phyloP scores from a whole-genome alignment of 2,888 invertebrate genomes.

The Oithona nana region DNA sequence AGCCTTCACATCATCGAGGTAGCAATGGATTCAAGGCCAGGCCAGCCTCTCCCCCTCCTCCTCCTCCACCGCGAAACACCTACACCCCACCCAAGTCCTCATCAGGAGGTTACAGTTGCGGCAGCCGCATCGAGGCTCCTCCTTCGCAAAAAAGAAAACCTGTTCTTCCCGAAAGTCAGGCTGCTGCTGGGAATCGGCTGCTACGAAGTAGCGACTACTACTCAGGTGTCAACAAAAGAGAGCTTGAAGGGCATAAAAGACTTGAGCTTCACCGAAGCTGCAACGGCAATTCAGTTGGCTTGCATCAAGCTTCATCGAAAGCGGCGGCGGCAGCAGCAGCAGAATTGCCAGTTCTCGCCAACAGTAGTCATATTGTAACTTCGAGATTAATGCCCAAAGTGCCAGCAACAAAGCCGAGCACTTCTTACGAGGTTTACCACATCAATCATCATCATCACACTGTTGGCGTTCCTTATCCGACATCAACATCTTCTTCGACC shows the following conservation, averaged over 20 bases:
- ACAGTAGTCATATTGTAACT: no score
- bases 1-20: no score
- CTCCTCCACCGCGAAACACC: neutral
- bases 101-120: neutral
- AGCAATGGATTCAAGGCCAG: no score
- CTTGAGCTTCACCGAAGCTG: neutral
- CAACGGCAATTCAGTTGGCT: neutral
- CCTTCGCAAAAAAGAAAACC: neutral
- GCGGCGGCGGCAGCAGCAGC: no score
- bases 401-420: neutral
- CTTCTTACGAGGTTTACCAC: neutral
- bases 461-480: neutral
- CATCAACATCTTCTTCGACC: no score
- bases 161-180: neutral
- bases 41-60: neutral
- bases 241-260: no score
- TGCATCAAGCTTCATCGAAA: no score
- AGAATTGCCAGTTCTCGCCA: no score
- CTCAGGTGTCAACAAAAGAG: neutral
- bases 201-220: neutral
- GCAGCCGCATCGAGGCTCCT: neutral
- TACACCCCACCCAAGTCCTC: neutral
- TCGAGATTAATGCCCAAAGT: no score
- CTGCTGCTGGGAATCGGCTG: neutral
- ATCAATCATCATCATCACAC: neutral